Evolutionary conservation across 2,888 invertebrate genomes (phyloP), one percentile per base, ranked within the genome.

Genomic region (Halictus quadricinctus): DNA sequence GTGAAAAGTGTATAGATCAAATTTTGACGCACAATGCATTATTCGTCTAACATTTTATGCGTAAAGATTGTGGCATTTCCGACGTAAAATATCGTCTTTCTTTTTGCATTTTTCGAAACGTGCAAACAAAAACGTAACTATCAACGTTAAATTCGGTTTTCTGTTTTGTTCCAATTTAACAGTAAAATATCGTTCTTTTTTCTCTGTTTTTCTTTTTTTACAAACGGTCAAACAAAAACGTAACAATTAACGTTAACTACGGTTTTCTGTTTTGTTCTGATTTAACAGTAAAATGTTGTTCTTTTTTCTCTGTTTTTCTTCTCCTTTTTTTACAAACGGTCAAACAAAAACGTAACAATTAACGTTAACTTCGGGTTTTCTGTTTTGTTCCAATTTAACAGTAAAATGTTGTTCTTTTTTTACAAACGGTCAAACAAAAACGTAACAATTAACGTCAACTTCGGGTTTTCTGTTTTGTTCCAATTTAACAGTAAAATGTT

Each of bases 281-380:
- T 46, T 46, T n/a, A 58, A 72, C 43, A 66, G 60, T 75, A 64
- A 75, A 78, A 58, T 78, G 78, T 43, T 10, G 12, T 12, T 25
- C 36, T 36, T 25, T 48, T 18, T 29, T 6, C 12, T 50, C 10
- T 18, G 4, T n/a, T n/a, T 58, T 72, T 48, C 15, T 48, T 48
- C 10, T 10, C 43, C 6, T 10, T 36, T 48, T 36, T 36, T 36
- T 36, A 18, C 54, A 36, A 73, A 70, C 7, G 36, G 50, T 41
- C 36, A 74, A 84, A 84, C 83, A 83, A 72, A 83, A 83, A 83
- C 74, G 43, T n/a, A 84, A 83, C 84, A 54, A n/a, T 54, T 29
- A 83, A 83, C 74, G 36, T 25, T 58, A 84, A 78, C 74, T 78
- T 54, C 21, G 29, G 0, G 8, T 15, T 12, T 29, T 29, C 29